These are phyloP conservation scores for Zaprionus vittiger DNA, from an alignment of 1,140 invertebrate species.

Conservation along the genomic window DNA sequence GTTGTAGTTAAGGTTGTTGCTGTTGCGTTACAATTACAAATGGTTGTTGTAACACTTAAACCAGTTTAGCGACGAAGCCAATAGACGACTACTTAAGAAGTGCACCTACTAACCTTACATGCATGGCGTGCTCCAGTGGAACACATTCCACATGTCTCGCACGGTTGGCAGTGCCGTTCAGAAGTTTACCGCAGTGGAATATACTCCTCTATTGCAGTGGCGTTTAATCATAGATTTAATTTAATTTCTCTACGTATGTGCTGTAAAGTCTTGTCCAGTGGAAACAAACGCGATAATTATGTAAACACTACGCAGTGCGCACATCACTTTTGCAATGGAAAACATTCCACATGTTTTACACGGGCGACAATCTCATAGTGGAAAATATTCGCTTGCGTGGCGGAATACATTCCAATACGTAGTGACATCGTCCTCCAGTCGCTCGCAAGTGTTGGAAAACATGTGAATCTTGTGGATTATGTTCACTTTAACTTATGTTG, in stretches of 20 bases:
- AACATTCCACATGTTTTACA: not conserved
- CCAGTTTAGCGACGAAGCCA: slow-evolving; percentile 63
- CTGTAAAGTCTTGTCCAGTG: too few relatives aligned
- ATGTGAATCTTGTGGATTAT: not conserved
- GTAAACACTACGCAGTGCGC: too few relatives aligned
- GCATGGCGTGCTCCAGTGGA: slow-evolving; percentile 29
- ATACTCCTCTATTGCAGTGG: not conserved
- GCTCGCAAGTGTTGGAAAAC: slow-evolving; percentile 39
- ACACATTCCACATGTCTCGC: slow-evolving; percentile 13
- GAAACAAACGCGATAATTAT: too few relatives aligned
- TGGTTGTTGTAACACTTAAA: slow-evolving; percentile 65
- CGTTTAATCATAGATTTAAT: not conserved
- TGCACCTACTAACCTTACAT: slow-evolving; percentile 27
- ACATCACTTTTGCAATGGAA: not conserved
- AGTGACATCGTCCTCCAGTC: slow-evolving; percentile 22
- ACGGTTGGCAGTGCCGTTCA: not conserved
- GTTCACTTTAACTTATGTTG: too few relatives aligned
- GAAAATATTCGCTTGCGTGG: not conserved
- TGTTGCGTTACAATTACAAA: slow-evolving; percentile 73
- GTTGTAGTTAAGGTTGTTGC: slow-evolving; percentile 33
- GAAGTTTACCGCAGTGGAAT: not conserved
- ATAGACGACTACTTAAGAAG: slow-evolving; percentile 36
- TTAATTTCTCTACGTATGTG: too few relatives aligned
- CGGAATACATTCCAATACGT: not conserved
- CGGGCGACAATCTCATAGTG: not conserved